phyloP scores from a whole-genome alignment of 1,140 invertebrate species.

The Muscidifurax raptorellus region DNA sequence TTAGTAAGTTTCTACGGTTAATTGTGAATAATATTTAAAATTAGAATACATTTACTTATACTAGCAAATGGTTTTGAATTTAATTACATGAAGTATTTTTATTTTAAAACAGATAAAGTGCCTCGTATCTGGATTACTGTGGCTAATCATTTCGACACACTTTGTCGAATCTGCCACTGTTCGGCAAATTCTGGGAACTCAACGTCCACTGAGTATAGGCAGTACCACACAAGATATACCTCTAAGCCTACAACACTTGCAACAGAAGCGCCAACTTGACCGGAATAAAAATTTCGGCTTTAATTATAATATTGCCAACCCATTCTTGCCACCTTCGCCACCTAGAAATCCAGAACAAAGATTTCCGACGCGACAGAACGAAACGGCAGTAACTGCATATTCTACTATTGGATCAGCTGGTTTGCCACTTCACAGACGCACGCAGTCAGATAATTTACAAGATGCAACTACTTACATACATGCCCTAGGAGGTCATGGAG shows the following conservation, averaged over 20 bases:
- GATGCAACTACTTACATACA: background rate
- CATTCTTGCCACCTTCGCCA: background rate
- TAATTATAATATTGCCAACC: background rate
- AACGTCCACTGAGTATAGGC: slow-evolving; percentile 5
- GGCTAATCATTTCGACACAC: slow-evolving; percentile 24
- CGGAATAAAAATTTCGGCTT: background rate
- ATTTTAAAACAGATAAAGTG: slow-evolving; percentile 46
- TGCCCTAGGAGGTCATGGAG: background rate
- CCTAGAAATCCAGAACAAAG: background rate
- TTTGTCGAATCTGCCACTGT: slow-evolving; percentile 25
- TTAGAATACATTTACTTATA: slow-evolving; percentile 16
- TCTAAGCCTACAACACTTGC: slow-evolving; percentile 4
- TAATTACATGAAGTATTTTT: slow-evolving; percentile 36
- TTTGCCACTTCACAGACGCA: background rate
- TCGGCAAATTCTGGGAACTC: slow-evolving; percentile 10
- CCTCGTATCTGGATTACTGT: slow-evolving; percentile 31
- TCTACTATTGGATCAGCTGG: background rate
- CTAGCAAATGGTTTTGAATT: slow-evolving; percentile 5
- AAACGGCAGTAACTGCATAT: background rate
- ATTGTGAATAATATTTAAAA: background rate
- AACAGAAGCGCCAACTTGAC: slow-evolving; percentile 19
- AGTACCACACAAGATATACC: slow-evolving; percentile 16
- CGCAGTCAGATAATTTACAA: slow-evolving; percentile 28
- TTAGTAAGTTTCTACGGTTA: slow-evolving; percentile 48
- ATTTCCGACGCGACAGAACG: background rate